These are phyloP conservation scores for Nematolebias whitei DNA, from an alignment of 2,113 vertebrate species.

Conservation along the genomic window DNA sequence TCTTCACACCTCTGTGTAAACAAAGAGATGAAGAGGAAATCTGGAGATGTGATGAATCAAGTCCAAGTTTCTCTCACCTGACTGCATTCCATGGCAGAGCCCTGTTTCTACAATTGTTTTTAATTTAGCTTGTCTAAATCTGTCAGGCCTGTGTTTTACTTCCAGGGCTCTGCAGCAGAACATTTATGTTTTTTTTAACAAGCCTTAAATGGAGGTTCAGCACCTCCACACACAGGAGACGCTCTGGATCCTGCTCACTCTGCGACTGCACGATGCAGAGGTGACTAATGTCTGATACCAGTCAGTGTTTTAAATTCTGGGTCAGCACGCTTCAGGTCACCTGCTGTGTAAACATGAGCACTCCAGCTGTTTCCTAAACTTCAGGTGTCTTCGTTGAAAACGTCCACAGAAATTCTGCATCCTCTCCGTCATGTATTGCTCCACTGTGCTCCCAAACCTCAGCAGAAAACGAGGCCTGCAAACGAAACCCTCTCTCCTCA, in stretches of 20 bases:
- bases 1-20: slow-evolving; percentile 25
- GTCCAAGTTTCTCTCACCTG: slow-evolving; percentile 22
- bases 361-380: slow-evolving; percentile 6
- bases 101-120: background rate
- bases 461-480: slow-evolving; percentile 27
- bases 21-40: background rate
- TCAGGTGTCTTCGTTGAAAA: slow-evolving; percentile 22
- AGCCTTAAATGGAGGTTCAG: slow-evolving; percentile 22
- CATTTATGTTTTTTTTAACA: slow-evolving; percentile 25
- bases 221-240: slow-evolving; percentile 13
- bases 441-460: slow-evolving; percentile 24
- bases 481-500: slow-evolving; percentile 31
- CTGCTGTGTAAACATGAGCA: background rate
- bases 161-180: slow-evolving; percentile 19
- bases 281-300: no score
- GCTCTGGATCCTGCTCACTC: background rate
- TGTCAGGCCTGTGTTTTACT: slow-evolving; percentile 16
- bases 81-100: slow-evolving; percentile 2
- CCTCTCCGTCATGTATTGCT: no score
- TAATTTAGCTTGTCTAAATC: background rate
- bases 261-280: slow-evolving; percentile 14
- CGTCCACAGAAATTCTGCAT: slow-evolving; percentile 9
- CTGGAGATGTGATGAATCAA: slow-evolving; percentile 10
- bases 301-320: slow-evolving; percentile 1
- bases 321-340: slow-evolving; percentile 31